These are phyloP conservation scores for Salvator merianae DNA, from an alignment of 2,113 vertebrate species.

Conservation along the genomic window DNA sequence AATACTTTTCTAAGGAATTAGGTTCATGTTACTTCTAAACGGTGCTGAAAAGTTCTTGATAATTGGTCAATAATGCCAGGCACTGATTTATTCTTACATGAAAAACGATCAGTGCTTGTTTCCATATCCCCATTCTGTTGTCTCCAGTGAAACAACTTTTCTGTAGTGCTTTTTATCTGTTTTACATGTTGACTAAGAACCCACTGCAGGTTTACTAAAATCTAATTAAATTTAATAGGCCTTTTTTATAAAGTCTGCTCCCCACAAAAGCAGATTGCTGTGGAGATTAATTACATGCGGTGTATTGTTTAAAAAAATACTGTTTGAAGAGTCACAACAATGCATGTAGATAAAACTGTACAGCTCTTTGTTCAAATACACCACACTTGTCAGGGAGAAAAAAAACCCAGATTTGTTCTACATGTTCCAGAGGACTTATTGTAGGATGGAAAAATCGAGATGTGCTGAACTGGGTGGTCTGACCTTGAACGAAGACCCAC, in stretches of 20 bases:
- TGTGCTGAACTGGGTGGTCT: too few species aligned
- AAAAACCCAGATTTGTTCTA: conserved; percentile 50
- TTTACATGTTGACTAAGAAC: conserved; percentile 46
- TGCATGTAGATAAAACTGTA: conserved; percentile 59
- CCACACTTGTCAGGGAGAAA: conserved; percentile 49
- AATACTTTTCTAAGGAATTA: neutral
- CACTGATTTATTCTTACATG: conserved; percentile 39
- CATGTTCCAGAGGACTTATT: conserved; percentile 64
- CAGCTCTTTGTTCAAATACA: conserved; percentile 67
- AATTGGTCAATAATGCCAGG: conserved; percentile 13
- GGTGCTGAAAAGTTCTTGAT: neutral
- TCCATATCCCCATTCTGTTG: conserved; percentile 24
- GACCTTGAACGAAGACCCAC: too few species aligned
- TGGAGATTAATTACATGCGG: conserved; percentile 62
- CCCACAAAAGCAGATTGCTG: conserved; percentile 48
- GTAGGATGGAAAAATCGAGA: conserved; percentile 31
- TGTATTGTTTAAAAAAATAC: conserved; percentile 62
- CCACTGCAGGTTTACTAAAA: conserved; percentile 35
- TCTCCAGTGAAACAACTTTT: conserved; percentile 32
- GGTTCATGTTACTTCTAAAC: neutral
- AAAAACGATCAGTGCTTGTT: conserved; percentile 11
- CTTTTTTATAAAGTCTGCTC: conserved; percentile 58
- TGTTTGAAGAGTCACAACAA: conserved; percentile 60
- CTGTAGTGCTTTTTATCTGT: conserved; percentile 35
- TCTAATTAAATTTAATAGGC: conserved; percentile 46